Conservation (phyloP, 2,113 vertebrate species). For the Nettapus auritus region DNA sequence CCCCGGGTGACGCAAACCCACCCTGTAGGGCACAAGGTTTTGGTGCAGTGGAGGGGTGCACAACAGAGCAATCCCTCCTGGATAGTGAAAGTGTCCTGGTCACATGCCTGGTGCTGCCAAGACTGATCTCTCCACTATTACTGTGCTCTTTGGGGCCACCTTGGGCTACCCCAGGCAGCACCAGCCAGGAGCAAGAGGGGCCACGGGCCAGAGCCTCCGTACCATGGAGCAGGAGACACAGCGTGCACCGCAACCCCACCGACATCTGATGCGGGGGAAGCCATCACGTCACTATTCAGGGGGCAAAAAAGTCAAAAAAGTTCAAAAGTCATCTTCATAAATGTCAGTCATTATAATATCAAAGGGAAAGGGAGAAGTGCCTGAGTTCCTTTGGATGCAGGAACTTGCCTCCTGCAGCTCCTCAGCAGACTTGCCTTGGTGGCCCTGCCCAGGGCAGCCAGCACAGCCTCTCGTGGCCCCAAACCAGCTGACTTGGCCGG, state of each 20-base stretch:
- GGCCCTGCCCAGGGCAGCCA: not conserved
- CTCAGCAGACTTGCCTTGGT: not conserved
- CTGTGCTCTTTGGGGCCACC: no score
- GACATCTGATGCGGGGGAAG: not conserved
- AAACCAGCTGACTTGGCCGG: not conserved
- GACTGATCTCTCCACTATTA: no score
- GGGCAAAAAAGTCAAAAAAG: no score
- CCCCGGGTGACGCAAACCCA: not conserved
- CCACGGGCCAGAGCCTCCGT: not conserved
- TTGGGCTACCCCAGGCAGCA: not conserved
- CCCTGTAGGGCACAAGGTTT: not conserved
- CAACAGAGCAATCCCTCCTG: not conserved
- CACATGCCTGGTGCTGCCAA: not conserved
- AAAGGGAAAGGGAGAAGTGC: not conserved
- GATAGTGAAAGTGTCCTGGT: not conserved
- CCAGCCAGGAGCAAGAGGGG: not conserved
- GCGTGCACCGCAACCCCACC: not conserved
- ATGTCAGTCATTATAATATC: not conserved
- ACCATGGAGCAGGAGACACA: not conserved
- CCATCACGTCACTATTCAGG: not conserved
- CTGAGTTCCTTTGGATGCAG: not conserved
- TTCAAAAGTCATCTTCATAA: accelerated
- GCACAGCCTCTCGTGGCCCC: not conserved
- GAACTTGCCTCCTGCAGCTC: not conserved
- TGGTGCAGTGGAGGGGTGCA: not conserved